Evolutionary conservation across 2,888 invertebrate species (phyloP), one percentile per base, ranked within the genome.

Genomic region (Muscina levida): DNA sequence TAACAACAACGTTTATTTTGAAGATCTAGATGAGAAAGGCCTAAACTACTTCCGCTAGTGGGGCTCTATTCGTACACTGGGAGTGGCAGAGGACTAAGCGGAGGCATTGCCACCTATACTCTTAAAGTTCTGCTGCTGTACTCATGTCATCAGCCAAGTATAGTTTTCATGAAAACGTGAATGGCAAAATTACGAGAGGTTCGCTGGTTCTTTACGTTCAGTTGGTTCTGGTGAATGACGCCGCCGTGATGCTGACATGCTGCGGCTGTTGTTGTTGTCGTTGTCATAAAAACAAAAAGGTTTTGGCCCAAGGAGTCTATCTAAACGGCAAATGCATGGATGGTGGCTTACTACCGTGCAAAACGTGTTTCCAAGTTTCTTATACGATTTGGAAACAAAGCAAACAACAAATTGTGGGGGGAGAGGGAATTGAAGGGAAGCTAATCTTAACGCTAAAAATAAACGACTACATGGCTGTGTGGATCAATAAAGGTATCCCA

Each of bases 301-400:
- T 39, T 53, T 53, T 19, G 8, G 39, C n/a, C 26, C 44, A 42
- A 44, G 46, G 26, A 65, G 44, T 15, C 31, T 8, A n/a, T 46
- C 8, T 19, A 59, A n/a, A 22, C 13, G 15, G 4, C 8, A 8
- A 31, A 5, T 31, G 31, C 31, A 31, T n/a, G n/a, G n/a, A n/a
- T 17, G 44, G 37, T 48, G 37, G 3, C 6, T 31, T 62, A 56
- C 3, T 15, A 39, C 57, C 59, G 70, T 65, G 56, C 73, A 77
- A 75, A 75, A 79, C 79, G 53, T 75, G 75, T 79, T 79, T 79
- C 72, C 31, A 31, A 31, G n/a, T 66, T 22, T 46, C 44, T 53
- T 53, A 13, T 53, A 53, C 53, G 11, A 6, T 53, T 65, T 26
- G 65, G 31, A 65, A 42, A 46, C 17, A 46, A 46, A 42, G 5